Evolutionary conservation across 2,888 invertebrate genomes (phyloP), one percentile per base, ranked within the genome.

Genomic region (Metellina segmentata): DNA sequence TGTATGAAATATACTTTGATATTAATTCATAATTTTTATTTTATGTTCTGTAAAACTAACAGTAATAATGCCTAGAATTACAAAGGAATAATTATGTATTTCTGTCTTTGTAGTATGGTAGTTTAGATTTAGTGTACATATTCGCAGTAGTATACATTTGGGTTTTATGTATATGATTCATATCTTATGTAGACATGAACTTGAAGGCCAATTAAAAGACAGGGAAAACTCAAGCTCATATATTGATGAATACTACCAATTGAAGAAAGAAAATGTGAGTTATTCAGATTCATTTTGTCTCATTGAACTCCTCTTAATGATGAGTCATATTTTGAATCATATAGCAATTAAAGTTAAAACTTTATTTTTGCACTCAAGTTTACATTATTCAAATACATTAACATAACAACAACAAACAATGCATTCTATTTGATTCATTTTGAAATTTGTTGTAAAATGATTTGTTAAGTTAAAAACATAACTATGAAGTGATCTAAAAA

Each of bases 241-340:
- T 94, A 96, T 96, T 93, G 96, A 96, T 94, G 97, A 97, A 94
- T 96, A 96, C 93, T 96, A 96, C 94, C 96, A 96, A 94, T 95
- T 97, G 89, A 96, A 96, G 94, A 96, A 96, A 94, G 97, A 97
- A 95, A 97, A 97, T 96, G 97, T 97, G 94, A 93, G 94, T 93
- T n/a, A 9, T 69, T 1, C 34, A 34, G 34, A 34, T 34, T 34
- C 4, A 34, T 34, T 34, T 4, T 34, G 34, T 34, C 34, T 34
- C 34, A 34, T 74, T 11, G 13, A 7, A 7, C n/a, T 69, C 8
- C n/a, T n/a, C 20, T 79, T 61, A 19, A 79, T 53, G 19, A 53
- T 79, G 4, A 1, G 34, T 34, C 34, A 34, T 34, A 34, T 4
- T 34, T 34, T 34, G 34, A 34, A 4, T 34, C 34, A 34, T 34